Evolutionary conservation across 2,113 vertebrate species (phyloP).

Genomic region (Sturnira hondurensis): DNA sequence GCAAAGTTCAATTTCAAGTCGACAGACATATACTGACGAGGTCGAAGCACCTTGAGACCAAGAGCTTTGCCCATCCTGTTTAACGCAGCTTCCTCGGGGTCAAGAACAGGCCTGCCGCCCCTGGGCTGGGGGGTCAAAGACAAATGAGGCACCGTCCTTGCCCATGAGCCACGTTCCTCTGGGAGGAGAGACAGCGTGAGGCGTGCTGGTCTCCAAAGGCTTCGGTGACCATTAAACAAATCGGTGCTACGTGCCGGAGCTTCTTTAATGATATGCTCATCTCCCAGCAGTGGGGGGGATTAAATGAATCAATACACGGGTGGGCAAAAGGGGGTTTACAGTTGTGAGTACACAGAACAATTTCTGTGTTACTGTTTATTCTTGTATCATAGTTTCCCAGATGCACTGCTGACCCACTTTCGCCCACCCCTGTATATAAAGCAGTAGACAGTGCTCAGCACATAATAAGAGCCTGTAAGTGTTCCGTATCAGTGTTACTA

Average conservation of each 20-base stretch:
- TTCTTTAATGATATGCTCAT: background rate
- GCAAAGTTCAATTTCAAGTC: background rate
- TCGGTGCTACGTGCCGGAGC: background rate
- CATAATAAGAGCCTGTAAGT: background rate
- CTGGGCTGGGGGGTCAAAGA: background rate
- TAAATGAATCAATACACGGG: background rate
- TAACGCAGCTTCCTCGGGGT: background rate
- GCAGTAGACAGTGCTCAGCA: background rate
- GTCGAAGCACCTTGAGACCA: background rate
- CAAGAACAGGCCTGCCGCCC: background rate
- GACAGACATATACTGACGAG: background rate
- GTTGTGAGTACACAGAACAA: background rate
- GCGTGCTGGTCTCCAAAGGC: background rate
- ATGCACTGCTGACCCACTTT: background rate
- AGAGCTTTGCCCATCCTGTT: background rate
- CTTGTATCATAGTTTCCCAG: background rate
- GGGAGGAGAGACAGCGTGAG: accelerated
- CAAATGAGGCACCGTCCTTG: background rate
- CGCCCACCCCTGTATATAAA: background rate
- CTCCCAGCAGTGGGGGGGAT: background rate
- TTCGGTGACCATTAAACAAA: background rate
- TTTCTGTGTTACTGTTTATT: background rate
- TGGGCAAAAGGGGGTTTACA: background rate
- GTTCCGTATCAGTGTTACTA: background rate
- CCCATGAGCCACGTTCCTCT: background rate